Evolutionary conservation across 1,140 invertebrate genomes (phyloP).

Genomic region (Euwallacea similis): DNA sequence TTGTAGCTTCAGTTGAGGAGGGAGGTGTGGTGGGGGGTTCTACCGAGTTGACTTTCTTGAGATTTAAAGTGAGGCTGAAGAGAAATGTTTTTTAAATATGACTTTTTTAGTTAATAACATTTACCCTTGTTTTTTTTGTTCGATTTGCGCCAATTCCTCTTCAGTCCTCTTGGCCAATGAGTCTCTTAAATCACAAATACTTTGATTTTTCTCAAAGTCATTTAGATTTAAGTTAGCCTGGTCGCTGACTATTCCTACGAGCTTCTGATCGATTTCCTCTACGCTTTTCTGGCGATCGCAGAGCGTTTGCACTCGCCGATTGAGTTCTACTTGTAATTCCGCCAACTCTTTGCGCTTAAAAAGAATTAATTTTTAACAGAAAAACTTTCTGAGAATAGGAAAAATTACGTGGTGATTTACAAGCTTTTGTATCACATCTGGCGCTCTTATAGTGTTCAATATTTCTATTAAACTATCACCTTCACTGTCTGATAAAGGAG

Average conservation of each 20-base stretch:
- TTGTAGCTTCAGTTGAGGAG: constrained; percentile 38
- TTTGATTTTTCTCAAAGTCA: constrained; percentile 37
- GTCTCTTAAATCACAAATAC: constrained; percentile 52
- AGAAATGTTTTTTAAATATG: not conserved
- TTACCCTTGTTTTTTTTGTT: constrained; percentile 56
- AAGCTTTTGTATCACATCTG: constrained; percentile 61
- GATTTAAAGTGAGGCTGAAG: constrained; percentile 53
- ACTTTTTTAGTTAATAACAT: not conserved
- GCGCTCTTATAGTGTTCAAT: constrained; percentile 56
- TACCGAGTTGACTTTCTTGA: constrained; percentile 49
- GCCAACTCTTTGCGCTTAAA: constrained; percentile 60
- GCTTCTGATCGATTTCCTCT: constrained; percentile 64
- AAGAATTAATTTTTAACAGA: too few species aligned
- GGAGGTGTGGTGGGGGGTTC: constrained; percentile 43
- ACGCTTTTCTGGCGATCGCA: constrained; percentile 64
- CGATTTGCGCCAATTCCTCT: constrained; percentile 55
- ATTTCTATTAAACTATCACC: constrained; percentile 49
- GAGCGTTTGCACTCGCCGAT: constrained; percentile 62
- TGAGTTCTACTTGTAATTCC: constrained; percentile 65
- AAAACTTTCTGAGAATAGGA: not conserved
- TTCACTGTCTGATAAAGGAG: constrained; percentile 45
- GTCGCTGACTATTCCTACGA: constrained; percentile 59
- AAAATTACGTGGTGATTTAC: constrained; percentile 65
- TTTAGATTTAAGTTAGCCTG: constrained; percentile 50
- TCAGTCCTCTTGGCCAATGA: constrained; percentile 56